These are phyloP conservation scores for Patella pellucida DNA, from an alignment of 2,888 invertebrate species.

Conservation along the genomic window DNA sequence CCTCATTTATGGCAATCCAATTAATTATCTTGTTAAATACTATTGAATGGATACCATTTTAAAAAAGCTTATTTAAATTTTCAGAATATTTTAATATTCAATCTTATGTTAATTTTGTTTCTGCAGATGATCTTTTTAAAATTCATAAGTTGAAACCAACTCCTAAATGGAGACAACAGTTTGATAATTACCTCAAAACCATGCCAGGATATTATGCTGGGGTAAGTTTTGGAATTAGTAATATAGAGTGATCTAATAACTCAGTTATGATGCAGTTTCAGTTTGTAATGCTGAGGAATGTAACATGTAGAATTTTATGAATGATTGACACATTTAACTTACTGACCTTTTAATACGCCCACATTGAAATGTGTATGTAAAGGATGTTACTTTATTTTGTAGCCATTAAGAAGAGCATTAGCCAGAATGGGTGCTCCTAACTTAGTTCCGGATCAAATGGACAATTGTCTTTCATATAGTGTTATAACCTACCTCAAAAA, in stretches of 20 bases:
- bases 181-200: slow-evolving; percentile 94
- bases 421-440: slow-evolving; percentile 92
- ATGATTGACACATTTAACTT: no score
- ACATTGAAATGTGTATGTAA: no score
- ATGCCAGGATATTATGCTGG: slow-evolving; percentile 92
- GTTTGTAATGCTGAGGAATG: no score
- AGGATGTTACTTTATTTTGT: slow-evolving; percentile 61
- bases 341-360: not conserved
- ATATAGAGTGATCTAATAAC: no score
- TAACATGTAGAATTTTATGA: no score
- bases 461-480: slow-evolving; percentile 92
- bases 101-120: slow-evolving; percentile 26
- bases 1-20: no score
- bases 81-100: not conserved
- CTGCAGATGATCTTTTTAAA: slow-evolving; percentile 89
- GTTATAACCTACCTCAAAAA: slow-evolving; percentile 95
- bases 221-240: slow-evolving; percentile 44
- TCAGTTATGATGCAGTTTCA: no score
- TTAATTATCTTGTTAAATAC: no score
- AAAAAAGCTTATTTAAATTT: no score
- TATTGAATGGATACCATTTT: no score
- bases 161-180: slow-evolving; percentile 91
- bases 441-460: slow-evolving; percentile 90
- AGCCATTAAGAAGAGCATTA: slow-evolving; percentile 91
- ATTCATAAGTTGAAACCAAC: slow-evolving; percentile 91